These are phyloP conservation scores for Crepidodera aurea DNA, from an alignment of 2,888 invertebrate species.

Conservation along the genomic window DNA sequence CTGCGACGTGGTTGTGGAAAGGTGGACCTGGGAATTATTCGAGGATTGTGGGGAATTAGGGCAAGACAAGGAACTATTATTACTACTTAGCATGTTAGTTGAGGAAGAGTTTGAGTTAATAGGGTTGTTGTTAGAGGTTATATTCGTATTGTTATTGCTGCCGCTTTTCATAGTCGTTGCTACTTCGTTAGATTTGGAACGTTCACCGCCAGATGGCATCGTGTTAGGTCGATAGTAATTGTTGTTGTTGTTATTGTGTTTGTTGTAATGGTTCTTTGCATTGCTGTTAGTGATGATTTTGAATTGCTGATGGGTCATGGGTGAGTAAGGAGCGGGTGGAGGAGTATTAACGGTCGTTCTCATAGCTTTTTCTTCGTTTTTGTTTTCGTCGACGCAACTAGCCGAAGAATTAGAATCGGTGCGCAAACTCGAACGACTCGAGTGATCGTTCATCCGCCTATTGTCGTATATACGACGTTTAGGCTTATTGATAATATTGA, in stretches of 20 bases:
- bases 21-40: conserved; percentile 36
- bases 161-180: conserved; percentile 4
- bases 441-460: conserved; percentile 42
- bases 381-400: conserved; percentile 46
- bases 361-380: conserved; percentile 37
- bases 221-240: conserved; percentile 7
- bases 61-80: conserved; percentile 2
- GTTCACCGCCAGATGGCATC: conserved; percentile 11
- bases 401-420: conserved; percentile 56
- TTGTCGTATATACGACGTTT: conserved; percentile 21
- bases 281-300: conserved; percentile 29
- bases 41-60: conserved; percentile 27
- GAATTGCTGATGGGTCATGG: conserved; percentile 41
- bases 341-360: conserved; percentile 41
- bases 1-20: conserved; percentile 38
- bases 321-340: conserved; percentile 47
- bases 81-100: conserved; percentile 2
- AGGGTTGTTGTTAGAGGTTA: background rate
- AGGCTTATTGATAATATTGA: conserved; percentile 18
- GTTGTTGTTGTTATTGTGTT: conserved; percentile 33
- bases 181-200: conserved; percentile 8
- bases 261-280: conserved; percentile 31
- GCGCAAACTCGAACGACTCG: conserved; percentile 49
- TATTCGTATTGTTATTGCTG: conserved; percentile 1
- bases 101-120: background rate